phyloP scores from a whole-genome alignment of 2,113 vertebrate genomes.

The Pagrus major region DNA sequence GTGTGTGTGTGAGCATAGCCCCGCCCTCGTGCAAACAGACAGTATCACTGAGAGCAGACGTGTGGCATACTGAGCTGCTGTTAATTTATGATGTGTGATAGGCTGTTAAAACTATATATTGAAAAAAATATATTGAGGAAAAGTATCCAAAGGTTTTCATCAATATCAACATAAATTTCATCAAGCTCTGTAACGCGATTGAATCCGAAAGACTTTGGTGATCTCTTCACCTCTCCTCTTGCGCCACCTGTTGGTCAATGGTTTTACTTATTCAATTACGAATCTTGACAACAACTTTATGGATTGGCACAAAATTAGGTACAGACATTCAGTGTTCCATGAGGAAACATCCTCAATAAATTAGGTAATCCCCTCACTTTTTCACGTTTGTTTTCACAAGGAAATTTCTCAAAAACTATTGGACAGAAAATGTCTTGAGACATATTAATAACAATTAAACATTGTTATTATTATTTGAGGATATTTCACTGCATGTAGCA shows the following conservation, averaged over 20 bases:
- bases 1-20: too few relatives aligned
- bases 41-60: too few relatives aligned
- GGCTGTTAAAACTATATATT: too few relatives aligned
- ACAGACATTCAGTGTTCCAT: not conserved
- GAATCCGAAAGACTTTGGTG: not conserved
- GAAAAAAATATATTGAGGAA: too few relatives aligned
- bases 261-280: not conserved
- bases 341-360: not conserved
- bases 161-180: too few relatives aligned
- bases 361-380: not conserved
- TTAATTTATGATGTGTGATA: too few relatives aligned
- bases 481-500: constrained; percentile 8
- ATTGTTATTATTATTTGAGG: constrained; percentile 8
- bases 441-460: not conserved
- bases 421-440: not conserved
- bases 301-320: not conserved
- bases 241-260: not conserved
- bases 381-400: not conserved
- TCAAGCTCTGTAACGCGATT: too few relatives aligned
- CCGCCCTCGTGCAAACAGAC: too few relatives aligned
- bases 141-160: too few relatives aligned
- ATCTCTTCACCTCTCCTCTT: not conserved
- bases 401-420: not conserved
- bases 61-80: too few relatives aligned
- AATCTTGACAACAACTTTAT: not conserved